Evolutionary conservation across 2,888 invertebrate genomes (phyloP), one percentile per base, ranked within the genome.

Genomic region (Euclidia mi): DNA sequence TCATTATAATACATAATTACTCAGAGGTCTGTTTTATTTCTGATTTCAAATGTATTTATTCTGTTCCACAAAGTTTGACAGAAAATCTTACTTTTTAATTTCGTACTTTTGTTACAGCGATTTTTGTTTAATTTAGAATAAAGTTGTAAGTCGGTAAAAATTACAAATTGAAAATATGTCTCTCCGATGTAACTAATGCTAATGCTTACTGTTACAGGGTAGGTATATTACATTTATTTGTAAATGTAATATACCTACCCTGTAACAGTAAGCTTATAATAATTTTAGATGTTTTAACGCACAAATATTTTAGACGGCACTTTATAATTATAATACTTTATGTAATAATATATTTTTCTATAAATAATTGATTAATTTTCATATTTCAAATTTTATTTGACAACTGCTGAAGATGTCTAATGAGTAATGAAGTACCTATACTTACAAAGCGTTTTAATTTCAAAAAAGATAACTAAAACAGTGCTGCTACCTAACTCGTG

Each of bases 81-180:
- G 1, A 4, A 44, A 41, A 32, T 42, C 14, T 42, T 45, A 41
- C 7, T 48, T 1, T 57, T 53, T 63, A 44, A 56, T 71, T 34
- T 55, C 41, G 44, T 47, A 60, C 45, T 56, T 58, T 60, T 55
- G 46, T 35, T 75, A 57, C 79, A 78, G 79, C 65, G 17, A 20
- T 31, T 45, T 46, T 49, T 47, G 55, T 53, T 48, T 46, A 42
- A 55, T 29, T 9, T 40, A 35, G 45, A 42, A 46, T 32, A 46
- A 45, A 48, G 61, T 57, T 60, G 81, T 82, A 82, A 81, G 81
- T 80, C 56, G 46, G 49, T 62, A 47, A 48, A 53, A 53, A 15
- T 57, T 49, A n/a, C 15, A 11, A 44, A 12, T 25, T 32, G 31
- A 29, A 29, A 40, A 45, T 45, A 41, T 56, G 46, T 63, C 49